A percentile compares a stretch with the other conserved stretches of the same genome.
Evolutionary conservation across 1,140 invertebrate species (phyloP).

Genomic region (Cataglyphis hispanica): DNA sequence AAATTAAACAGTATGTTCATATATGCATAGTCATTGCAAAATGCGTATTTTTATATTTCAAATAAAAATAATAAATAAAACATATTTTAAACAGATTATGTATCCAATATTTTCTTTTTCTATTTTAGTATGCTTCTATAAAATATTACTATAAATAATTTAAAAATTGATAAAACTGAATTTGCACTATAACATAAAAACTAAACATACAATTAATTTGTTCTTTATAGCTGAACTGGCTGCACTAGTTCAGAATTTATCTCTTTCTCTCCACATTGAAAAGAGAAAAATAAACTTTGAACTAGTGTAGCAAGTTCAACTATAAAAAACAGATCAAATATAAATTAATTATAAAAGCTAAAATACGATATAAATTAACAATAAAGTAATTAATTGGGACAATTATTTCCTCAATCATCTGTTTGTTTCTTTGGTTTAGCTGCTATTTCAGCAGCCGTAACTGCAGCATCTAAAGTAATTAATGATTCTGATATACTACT

Average conservation of each 20-base stretch:
- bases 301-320: too few species aligned
- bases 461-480: conserved; percentile 73
- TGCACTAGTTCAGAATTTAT: too few species aligned
- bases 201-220: background rate
- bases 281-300: too few species aligned
- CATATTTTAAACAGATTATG: conserved; percentile 70
- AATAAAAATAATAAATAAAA: conserved; percentile 81
- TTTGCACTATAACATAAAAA: background rate
- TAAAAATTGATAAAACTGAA: conserved; percentile 49
- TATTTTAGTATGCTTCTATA: too few species aligned
- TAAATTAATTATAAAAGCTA: background rate
- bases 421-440: conserved; percentile 75
- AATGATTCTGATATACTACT: conserved; percentile 81
- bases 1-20: conserved; percentile 78
- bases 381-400: conserved; percentile 25
- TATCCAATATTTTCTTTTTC: conserved; percentile 30
- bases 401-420: conserved; percentile 61
- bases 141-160: background rate
- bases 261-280: too few species aligned
- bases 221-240: too few species aligned
- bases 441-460: conserved; percentile 79
- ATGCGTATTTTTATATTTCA: conserved; percentile 83
- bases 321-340: too few species aligned
- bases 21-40: conserved; percentile 81
- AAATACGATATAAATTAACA: conserved; percentile 42